Conservation (phyloP, 1,140 invertebrate genomes). For the Cydia splendana region DNA sequence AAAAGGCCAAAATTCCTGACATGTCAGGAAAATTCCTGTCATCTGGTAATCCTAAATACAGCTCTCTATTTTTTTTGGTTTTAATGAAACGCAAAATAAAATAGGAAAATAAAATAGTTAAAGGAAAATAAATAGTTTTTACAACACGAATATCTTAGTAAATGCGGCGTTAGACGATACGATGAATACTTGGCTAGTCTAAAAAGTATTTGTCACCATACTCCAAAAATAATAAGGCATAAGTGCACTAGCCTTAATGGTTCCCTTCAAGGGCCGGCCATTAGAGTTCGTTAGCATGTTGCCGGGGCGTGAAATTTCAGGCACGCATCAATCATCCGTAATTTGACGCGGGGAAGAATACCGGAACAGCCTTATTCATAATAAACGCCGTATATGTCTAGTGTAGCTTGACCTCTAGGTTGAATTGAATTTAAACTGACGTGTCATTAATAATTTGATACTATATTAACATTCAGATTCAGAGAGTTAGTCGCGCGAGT, state of each 20-base stretch:
- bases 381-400: not conserved
- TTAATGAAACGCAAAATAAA: too few species aligned
- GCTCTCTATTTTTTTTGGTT: too few species aligned
- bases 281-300: constrained; percentile 37
- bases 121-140: too few species aligned
- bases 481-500: too few species aligned
- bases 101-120: too few species aligned
- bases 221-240: constrained; percentile 14
- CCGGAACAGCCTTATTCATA: constrained; percentile 20
- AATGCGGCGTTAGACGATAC: too few species aligned
- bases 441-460: not conserved
- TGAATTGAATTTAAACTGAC: not conserved
- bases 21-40: too few species aligned
- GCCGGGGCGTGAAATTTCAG: constrained; percentile 10
- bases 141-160: too few species aligned
- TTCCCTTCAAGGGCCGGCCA: constrained; percentile 41
- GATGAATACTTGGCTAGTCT: not conserved
- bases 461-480: not conserved
- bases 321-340: constrained; percentile 45
- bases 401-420: not conserved
- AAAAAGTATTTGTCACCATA: not conserved
- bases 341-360: constrained; percentile 45
- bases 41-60: too few species aligned
- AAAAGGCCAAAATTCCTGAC: too few species aligned
- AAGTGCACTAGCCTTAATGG: not conserved